Conservation (phyloP, 2,797 vertebrate genomes). For the Cossypha dichroa region DNA sequence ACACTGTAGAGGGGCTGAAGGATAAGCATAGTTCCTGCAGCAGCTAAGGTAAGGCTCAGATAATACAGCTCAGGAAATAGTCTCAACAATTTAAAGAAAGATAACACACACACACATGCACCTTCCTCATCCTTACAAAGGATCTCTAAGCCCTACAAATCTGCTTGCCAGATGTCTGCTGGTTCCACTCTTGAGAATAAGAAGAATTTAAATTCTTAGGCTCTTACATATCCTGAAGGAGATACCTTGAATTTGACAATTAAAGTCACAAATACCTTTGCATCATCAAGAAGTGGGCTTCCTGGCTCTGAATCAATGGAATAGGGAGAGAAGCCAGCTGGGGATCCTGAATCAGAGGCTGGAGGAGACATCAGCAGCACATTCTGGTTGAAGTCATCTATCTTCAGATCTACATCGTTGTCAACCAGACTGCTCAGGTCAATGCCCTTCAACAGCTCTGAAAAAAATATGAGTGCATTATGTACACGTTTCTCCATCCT, state of each 20-base stretch:
- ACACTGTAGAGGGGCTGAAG: background rate
- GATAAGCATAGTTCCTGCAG: background rate
- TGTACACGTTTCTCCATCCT: accelerated
- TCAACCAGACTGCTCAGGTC: conserved; percentile 82
- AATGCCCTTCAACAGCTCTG: conserved; percentile 85
- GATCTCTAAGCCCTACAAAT: background rate
- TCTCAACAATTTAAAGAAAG: background rate
- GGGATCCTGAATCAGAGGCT: conserved; percentile 92
- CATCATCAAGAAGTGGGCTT: conserved; percentile 90
- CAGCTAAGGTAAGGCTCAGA: background rate
- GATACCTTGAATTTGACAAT: background rate
- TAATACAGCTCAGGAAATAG: background rate
- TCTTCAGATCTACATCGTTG: conserved; percentile 80
- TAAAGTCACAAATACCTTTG: conserved; percentile 75
- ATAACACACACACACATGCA: background rate
- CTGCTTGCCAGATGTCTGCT: background rate
- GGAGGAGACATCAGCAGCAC: conserved; percentile 94
- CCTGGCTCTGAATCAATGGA: conserved; percentile 95
- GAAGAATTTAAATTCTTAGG: background rate
- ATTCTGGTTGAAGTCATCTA: conserved; percentile 92
- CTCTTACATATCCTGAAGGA: background rate
- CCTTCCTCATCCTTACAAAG: background rate
- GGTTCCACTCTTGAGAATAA: background rate
- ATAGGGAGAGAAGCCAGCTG: conserved; percentile 91
- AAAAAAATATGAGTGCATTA: conserved; percentile 38